These are phyloP conservation scores for Pogonomyrmex barbatus DNA, from an alignment of 1,140 invertebrate species.

Conservation along the genomic window DNA sequence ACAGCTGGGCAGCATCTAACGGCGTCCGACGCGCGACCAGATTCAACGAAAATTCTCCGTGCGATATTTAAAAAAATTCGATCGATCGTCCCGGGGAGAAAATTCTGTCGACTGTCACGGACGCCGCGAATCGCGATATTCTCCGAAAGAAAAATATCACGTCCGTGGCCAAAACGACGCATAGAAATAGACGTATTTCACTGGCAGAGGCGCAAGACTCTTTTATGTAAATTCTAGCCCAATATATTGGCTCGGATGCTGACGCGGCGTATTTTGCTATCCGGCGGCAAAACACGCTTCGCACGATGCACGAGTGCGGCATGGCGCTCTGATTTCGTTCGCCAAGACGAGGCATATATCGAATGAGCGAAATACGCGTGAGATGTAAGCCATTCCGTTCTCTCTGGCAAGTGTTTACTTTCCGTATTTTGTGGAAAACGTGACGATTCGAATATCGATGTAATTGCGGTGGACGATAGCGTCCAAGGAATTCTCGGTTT, in stretches of 20 bases:
- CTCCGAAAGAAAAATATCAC: constrained; percentile 34
- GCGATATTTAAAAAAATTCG: not conserved
- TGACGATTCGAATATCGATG: constrained; percentile 27
- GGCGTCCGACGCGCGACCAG: not conserved
- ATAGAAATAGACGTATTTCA: constrained; percentile 35
- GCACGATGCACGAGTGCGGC: not conserved
- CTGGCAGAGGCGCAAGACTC: not conserved
- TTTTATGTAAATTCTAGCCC: constrained; percentile 54
- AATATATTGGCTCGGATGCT: constrained; percentile 30
- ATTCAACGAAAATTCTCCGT: constrained; percentile 18
- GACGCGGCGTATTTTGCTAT: constrained; percentile 4
- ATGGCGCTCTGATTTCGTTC: constrained; percentile 23
- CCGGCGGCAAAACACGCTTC: constrained; percentile 11
- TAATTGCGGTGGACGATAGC: constrained; percentile 58
- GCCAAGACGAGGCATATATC: not conserved
- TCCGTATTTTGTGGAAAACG: not conserved
- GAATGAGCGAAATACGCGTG: constrained; percentile 12
- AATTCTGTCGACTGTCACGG: constrained; percentile 18
- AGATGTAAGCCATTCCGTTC: not conserved
- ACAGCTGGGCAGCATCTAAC: not conserved
- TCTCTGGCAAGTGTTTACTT: not conserved
- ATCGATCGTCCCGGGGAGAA: not conserved
- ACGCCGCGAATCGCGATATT: not conserved
- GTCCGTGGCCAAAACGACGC: not conserved
- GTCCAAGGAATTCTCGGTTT: constrained; percentile 52